A percentile compares a stretch with the other conserved stretches of the same genome.
Evolutionary conservation across 2,888 invertebrate genomes (phyloP).

Genomic region (Rhingia campestris): DNA sequence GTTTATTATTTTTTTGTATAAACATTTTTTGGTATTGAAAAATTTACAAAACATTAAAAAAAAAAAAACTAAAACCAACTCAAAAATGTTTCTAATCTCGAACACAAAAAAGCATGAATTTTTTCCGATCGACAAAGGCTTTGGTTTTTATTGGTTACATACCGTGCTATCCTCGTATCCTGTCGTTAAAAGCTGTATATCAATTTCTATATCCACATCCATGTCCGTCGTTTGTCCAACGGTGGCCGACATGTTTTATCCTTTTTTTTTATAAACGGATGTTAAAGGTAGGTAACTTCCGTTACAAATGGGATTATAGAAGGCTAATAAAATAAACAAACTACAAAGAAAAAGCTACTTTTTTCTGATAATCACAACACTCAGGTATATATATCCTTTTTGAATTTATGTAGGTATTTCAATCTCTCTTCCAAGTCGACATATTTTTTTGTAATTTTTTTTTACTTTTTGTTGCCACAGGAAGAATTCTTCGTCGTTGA

Average conservation of each 20-base stretch:
- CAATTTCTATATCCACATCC: conserved; percentile 82
- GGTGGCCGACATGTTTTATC: conserved; percentile 69
- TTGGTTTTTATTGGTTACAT: conserved; percentile 76
- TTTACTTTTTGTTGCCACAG: not conserved
- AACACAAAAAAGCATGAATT: not conserved
- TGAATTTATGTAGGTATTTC: conserved; percentile 22
- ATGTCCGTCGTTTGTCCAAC: conserved; percentile 71
- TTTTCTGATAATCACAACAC: conserved; percentile 45
- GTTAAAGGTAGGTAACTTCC: conserved; percentile 1
- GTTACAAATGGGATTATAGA: conserved; percentile 1
- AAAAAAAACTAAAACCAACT: no score
- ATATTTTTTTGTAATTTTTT: conserved; percentile 11
- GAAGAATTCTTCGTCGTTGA: not conserved
- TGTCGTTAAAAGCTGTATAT: conserved; percentile 82
- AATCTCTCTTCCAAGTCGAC: conserved; percentile 35
- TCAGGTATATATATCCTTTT: conserved; percentile 15
- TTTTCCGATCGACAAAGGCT: no score
- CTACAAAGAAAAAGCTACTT: not conserved
- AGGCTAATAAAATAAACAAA: conserved; percentile 14
- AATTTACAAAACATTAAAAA: no score
- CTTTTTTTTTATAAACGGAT: conserved; percentile 5
- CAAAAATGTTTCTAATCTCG: no score
- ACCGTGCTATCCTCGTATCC: conserved; percentile 83
- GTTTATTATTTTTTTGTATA: no score
- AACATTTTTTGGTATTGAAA: no score